These are phyloP conservation scores for Erebia aethiops DNA, from an alignment of 2,888 invertebrate species.

Conservation along the genomic window DNA sequence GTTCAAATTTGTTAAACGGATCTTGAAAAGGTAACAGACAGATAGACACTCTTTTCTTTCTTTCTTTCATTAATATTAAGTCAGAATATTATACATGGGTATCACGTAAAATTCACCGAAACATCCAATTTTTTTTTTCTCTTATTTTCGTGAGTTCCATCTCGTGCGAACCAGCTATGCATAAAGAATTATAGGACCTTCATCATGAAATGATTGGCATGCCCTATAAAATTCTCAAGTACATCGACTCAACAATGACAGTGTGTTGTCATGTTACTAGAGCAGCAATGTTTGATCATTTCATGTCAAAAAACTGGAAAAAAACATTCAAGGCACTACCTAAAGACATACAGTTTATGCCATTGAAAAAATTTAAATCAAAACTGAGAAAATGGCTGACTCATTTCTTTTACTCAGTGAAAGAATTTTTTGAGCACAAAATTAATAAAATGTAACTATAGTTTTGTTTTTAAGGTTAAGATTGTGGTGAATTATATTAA, in stretches of 20 bases:
- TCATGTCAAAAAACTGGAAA: no score
- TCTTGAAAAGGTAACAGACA: no score
- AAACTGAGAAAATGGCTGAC: no score
- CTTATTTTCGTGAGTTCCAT: background rate
- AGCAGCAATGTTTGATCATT: background rate
- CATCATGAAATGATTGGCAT: conserved; percentile 29
- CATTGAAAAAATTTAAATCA: no score
- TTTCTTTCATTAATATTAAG: background rate
- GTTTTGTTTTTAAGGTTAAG: no score
- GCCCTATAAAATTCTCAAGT: conserved; percentile 41
- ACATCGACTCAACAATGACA: conserved; percentile 32
- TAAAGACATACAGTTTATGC: no score
- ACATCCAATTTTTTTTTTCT: background rate
- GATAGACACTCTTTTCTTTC: background rate
- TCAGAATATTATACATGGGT: background rate
- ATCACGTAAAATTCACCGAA: background rate
- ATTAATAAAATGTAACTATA: no score
- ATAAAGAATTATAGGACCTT: conserved; percentile 28
- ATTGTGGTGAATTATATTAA: no score
- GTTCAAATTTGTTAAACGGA: no score
- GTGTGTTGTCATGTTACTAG: background rate
- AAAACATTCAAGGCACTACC: no score
- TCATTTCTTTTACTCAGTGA: no score
- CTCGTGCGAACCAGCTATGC: conserved; percentile 13
- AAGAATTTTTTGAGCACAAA: no score